Percentiles rank a stretch among this genome's conserved stretches.
phyloP scores from a whole-genome alignment of 2,113 vertebrate species.

The Festucalex cinctus region DNA sequence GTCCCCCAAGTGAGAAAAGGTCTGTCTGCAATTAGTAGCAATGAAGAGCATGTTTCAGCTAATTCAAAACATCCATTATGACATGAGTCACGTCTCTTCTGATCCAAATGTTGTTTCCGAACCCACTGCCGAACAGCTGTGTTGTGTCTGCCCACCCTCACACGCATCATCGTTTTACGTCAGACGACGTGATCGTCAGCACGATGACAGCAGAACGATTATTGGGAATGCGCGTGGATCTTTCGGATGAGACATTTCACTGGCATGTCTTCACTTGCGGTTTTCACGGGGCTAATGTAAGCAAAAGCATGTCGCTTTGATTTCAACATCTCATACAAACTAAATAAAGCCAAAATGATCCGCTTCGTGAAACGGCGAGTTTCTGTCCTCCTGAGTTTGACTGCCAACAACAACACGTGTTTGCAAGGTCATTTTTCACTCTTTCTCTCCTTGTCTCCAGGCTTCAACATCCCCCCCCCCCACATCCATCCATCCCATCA shows the following conservation, averaged over 20 bases:
- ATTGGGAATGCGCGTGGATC: neutral
- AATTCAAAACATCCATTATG: constrained; percentile 43
- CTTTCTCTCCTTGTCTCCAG: constrained; percentile 19
- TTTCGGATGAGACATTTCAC: neutral
- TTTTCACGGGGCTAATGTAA: neutral
- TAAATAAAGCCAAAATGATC: constrained; percentile 5
- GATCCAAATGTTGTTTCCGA: constrained; percentile 42
- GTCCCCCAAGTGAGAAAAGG: neutral
- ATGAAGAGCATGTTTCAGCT: constrained; percentile 16
- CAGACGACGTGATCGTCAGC: constrained; percentile 31
- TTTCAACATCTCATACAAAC: constrained; percentile 5
- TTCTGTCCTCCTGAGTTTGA: neutral
- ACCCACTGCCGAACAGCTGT: constrained; percentile 24
- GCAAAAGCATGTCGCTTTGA: constrained; percentile 23
- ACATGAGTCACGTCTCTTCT: constrained; percentile 42
- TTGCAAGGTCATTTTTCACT: constrained; percentile 37
- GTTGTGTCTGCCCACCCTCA: constrained; percentile 15
- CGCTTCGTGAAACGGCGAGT: constrained; percentile 2
- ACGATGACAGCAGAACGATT: constrained; percentile 22
- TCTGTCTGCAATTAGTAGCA: constrained; percentile 21
- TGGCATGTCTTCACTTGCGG: neutral
- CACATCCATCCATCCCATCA: constrained; percentile 26
- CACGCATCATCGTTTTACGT: constrained; percentile 32
- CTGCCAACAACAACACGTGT: constrained; percentile 25
- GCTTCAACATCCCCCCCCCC: constrained; percentile 24